Base-by-base conservation (phyloP, 2,797 vertebrate species). In the Falco concolor region DNA sequence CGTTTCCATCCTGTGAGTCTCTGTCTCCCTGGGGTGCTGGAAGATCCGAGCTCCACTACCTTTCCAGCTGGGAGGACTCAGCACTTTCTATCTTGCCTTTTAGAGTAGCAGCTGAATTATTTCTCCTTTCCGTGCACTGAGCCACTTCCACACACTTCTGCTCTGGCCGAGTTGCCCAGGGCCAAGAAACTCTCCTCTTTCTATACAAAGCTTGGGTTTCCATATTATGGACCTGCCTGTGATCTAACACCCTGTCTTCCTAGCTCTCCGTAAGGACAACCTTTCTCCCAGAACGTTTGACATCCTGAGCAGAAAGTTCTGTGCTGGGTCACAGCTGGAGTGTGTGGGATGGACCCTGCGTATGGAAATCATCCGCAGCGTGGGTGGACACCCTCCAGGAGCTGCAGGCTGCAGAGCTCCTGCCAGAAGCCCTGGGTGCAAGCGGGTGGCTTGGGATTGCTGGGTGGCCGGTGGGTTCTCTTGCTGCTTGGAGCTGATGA, bases 1-100 rank as follows among this genome's bases (percentile, higher is more conserved):
- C 0, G 7, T 27, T 78, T 68, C 56, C 32, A 14, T 27, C 56
- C 52, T 1, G 0, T 0, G 20, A 54, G 6, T 18, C 6, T 52
- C 17, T 6, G 0, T 16, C 23, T 84, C 25, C 20, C 4, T 0
- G 0, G 27, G 38, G 42, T 52, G 28, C 20, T 73, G 85, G 34
- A 53, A 72, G 52, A 32, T 7, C 70, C 0, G 1, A 74, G 84
- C 60, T 87, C 34, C 3, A 0, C 4, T 13, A 13, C 44, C 12
- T 70, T 38, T 34, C 52, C 80, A 38, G 22, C 42, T 59, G 77
- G 22, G 49, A 81, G 19, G 44, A 13, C 14, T 56, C 36, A 45
- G 49, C 59, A 14, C 67, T 61, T 56, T 16, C 22, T 28, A 3
- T 27, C 44, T 47, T 8, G 2, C 38, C 44, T 63, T 28, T 68